Base-by-base conservation (phyloP, 1,140 invertebrate genomes). In the Bombus difficillimus region DNA sequence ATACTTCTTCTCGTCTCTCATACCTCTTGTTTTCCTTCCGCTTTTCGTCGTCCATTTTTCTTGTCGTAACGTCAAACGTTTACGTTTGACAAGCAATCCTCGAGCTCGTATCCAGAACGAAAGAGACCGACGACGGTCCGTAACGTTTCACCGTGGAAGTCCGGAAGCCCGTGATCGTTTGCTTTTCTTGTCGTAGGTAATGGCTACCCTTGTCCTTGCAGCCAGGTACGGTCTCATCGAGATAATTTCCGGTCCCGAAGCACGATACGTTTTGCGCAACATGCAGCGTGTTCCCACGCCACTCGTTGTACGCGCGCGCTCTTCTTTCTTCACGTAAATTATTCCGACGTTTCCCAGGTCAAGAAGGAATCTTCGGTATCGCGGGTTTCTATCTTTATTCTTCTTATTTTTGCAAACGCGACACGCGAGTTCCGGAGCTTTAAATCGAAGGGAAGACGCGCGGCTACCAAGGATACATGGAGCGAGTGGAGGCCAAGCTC, bases 51-150 rank as follows among this genome's bases (percentile, higher is more conserved):
- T 72, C 37, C 81, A 73, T 85, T 85, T 81, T 85, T 76, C 75
- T 66, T 53, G 47, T 66, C 53, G 66, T 71, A 32, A 76, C 69
- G 72, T 78, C 76, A 78, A 90, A 85, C 64, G 80, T 86, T 86
- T 68, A 59, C 88, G 79, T 89, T 85, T 82, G 82, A 86, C 86
- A 81, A 85, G 59, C 53, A 59, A 89, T 87, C 75, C 57, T 57
- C 32, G 18, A n/a, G 41, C 59, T 69, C 43, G 39, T 53, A 53
- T 53, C 47, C 47, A 15, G 72, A 43, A 25, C 18, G 22, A 28
- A 22, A 57, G 66, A 32, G n/a, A 15, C 41, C 2, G 22, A 53
- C 57, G n/a, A 18, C 37, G 22, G n/a, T 47, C 22, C 18, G 41
- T 37, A 66, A n/a, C 41, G 59, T 75, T 74, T 9, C 32, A 25